phyloP scores from a whole-genome alignment of 2,797 vertebrate species.

The Propithecus deckenii region DNA sequence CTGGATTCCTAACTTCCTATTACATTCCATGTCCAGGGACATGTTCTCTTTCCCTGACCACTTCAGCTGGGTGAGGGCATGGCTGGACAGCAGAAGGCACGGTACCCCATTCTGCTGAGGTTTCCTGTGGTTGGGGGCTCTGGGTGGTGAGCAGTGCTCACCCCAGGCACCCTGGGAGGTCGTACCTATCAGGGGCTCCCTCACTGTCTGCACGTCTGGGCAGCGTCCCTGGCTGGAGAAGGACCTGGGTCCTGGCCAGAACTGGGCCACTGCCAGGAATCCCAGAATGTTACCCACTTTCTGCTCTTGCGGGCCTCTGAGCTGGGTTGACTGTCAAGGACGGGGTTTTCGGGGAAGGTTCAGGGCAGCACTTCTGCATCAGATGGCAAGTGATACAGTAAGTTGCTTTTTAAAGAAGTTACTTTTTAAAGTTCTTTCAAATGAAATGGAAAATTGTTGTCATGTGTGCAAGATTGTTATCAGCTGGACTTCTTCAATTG shows the following conservation, averaged over 20 bases:
- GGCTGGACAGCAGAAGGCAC: not conserved
- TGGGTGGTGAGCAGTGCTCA: not conserved
- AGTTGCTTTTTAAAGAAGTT: not conserved
- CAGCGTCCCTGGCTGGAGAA: not conserved
- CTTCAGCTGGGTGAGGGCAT: not conserved
- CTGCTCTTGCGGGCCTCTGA: not conserved
- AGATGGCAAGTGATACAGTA: not conserved
- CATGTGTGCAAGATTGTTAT: not conserved
- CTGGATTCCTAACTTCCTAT: not conserved
- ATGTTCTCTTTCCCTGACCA: not conserved
- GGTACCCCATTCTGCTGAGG: not conserved
- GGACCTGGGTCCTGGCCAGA: not conserved
- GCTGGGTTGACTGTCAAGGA: not conserved
- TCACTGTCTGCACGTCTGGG: not conserved
- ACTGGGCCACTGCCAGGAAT: not conserved
- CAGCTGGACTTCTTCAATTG: not conserved
- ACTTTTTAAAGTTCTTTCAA: not conserved
- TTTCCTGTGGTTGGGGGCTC: not conserved
- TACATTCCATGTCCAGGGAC: not conserved
- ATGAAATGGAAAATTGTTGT: slow-evolving; percentile 1
- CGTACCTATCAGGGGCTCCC: not conserved
- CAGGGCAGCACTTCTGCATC: not conserved
- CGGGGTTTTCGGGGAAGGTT: not conserved
- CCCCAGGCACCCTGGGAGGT: not conserved
- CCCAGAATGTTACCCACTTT: not conserved